phyloP scores from a whole-genome alignment of 1,140 invertebrate genomes.

The Thaumatotibia leucotreta region DNA sequence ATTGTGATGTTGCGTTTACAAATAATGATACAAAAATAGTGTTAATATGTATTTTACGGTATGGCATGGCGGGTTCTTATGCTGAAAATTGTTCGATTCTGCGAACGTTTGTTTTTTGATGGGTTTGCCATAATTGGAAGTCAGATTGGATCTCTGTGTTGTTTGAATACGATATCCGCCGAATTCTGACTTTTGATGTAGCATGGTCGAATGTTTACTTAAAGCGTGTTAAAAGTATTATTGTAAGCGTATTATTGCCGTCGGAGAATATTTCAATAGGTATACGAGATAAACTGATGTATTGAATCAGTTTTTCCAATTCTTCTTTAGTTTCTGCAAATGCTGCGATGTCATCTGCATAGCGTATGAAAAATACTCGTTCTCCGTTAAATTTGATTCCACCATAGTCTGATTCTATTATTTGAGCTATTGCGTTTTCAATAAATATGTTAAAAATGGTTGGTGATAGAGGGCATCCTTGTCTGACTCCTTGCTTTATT shows the following conservation, averaged over 20 bases:
- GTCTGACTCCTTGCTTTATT: too few species aligned
- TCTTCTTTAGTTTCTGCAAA: too few species aligned
- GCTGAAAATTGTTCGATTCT: conserved; percentile 34
- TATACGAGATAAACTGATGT: too few species aligned
- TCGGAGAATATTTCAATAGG: neutral
- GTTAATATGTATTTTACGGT: conserved; percentile 52
- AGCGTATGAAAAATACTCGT: too few species aligned
- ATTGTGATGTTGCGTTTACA: conserved; percentile 26
- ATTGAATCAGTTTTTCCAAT: too few species aligned
- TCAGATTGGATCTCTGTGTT: neutral
- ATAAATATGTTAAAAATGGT: too few species aligned
- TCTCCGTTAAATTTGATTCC: too few species aligned
- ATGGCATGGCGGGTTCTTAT: conserved; percentile 37
- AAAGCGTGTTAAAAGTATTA: neutral
- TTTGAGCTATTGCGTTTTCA: too few species aligned
- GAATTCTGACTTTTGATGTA: conserved; percentile 2
- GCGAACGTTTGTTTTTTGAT: neutral
- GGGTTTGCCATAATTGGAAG: neutral
- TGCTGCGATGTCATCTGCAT: too few species aligned
- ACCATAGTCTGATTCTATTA: too few species aligned
- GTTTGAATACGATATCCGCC: neutral
- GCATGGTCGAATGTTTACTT: neutral
- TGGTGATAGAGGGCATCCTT: too few species aligned
- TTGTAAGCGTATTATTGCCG: neutral
- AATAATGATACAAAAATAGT: conserved; percentile 54